Percentiles rank a stretch among this genome's conserved stretches.
Evolutionary conservation across 2,113 vertebrate genomes (phyloP).

Genomic region (Cavia aperea): DNA sequence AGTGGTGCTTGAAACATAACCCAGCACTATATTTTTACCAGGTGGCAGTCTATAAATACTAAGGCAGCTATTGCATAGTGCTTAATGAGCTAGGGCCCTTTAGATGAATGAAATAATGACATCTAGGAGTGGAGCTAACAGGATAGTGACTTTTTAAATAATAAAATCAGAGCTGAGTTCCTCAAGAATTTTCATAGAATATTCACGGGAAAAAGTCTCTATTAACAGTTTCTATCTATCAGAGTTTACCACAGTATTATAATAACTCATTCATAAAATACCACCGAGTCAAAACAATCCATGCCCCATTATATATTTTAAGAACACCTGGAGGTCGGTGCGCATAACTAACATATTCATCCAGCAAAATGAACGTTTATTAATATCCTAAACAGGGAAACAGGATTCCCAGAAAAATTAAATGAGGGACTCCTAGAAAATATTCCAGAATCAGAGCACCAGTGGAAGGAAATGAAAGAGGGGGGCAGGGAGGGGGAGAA

Average conservation of each 20-base stretch:
- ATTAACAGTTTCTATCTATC: background rate
- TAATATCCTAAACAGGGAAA: background rate
- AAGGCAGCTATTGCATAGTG: background rate
- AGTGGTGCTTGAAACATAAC: background rate
- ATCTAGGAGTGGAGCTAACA: background rate
- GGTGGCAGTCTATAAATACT: background rate
- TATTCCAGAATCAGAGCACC: background rate
- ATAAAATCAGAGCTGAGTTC: background rate
- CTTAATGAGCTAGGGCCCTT: conserved; percentile 13
- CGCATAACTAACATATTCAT: background rate
- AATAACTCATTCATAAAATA: conserved; percentile 2
- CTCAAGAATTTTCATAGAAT: conserved; percentile 15
- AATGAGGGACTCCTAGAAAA: background rate
- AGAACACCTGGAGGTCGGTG: background rate
- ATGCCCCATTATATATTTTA: background rate
- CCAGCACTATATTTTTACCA: background rate
- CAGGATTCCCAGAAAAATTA: background rate
- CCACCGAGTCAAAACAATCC: background rate
- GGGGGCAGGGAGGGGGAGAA: rapidly evolving
- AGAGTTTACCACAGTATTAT: background rate
- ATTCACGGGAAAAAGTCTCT: background rate
- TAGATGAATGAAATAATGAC: background rate
- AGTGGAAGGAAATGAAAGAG: background rate
- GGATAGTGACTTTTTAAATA: background rate
- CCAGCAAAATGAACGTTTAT: background rate